Percentiles rank a stretch among this genome's conserved stretches.
These are phyloP conservation scores for Oophaga sylvatica DNA, from an alignment of 2,797 vertebrate species.

Conservation along the genomic window DNA sequence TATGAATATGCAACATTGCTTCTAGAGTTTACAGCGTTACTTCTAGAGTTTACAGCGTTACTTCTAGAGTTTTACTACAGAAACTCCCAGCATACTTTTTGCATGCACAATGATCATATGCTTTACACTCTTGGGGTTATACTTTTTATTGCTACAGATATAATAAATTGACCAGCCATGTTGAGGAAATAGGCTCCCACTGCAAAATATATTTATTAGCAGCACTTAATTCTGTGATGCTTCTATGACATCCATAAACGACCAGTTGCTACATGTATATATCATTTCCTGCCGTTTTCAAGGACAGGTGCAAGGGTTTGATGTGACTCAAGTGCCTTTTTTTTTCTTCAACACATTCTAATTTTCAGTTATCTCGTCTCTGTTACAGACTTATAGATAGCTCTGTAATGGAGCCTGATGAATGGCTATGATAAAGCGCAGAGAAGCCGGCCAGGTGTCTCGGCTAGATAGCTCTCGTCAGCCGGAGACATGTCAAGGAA, in stretches of 20 bases:
- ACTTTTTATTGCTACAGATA: not conserved
- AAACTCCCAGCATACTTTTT: too few species aligned
- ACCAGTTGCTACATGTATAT: not conserved
- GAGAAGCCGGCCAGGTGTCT: conserved; percentile 60
- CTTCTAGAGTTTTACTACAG: too few species aligned
- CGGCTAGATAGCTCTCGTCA: conserved; percentile 55
- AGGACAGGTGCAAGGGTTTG: conserved; percentile 23
- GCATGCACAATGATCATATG: too few species aligned
- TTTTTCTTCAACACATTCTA: conserved; percentile 51
- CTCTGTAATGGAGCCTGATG: conserved; percentile 60
- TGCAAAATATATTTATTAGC: not conserved
- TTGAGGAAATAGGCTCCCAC: not conserved
- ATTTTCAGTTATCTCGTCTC: conserved; percentile 56
- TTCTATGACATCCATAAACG: not conserved
- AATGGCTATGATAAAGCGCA: conserved; percentile 52
- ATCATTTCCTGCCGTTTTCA: conserved; percentile 20
- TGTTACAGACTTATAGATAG: conserved; percentile 56
- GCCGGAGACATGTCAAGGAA: conserved; percentile 51
- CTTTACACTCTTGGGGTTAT: too few species aligned
- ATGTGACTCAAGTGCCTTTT: conserved; percentile 33
- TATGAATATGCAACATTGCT: too few species aligned
- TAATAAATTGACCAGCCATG: not conserved
- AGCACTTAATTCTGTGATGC: not conserved
- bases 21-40: too few species aligned
- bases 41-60: too few species aligned